A percentile compares a stretch with the other conserved stretches of the same genome.
Evolutionary conservation across 2,113 vertebrate genomes (phyloP).

Genomic region (Garra rufa): DNA sequence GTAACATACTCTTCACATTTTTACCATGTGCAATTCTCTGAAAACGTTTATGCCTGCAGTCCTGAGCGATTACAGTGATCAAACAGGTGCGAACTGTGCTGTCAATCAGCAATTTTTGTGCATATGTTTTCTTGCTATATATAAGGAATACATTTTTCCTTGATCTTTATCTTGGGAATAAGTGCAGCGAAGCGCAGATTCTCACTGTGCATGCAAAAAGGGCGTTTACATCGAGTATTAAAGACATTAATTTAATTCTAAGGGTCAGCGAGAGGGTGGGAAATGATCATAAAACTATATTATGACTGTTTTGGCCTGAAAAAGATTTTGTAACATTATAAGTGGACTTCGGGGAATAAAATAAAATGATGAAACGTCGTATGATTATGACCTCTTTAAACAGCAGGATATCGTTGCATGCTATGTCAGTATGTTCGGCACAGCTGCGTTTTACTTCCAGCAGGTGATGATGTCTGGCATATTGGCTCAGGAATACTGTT

Average conservation of each 20-base stretch:
- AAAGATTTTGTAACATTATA: not conserved
- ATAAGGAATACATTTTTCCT: not conserved
- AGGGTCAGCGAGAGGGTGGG: constrained; percentile 4
- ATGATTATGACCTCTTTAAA: not conserved
- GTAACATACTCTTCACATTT: not conserved
- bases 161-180: not conserved
- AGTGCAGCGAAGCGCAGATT: not conserved
- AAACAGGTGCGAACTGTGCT: not conserved
- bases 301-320: not conserved
- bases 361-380: not conserved
- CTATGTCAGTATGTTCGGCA: constrained; percentile 1
- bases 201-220: not conserved
- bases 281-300: constrained; percentile 30
- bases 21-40: not conserved
- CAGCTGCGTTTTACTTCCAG: constrained; percentile 29
- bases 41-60: not conserved
- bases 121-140: not conserved
- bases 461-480: constrained; percentile 44
- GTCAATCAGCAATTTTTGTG: constrained; percentile 11
- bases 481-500: constrained; percentile 40
- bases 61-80: constrained; percentile 17
- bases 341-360: not conserved
- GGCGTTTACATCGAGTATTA: not conserved
- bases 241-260: not conserved
- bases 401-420: constrained; percentile 16